Evolutionary conservation across 2,888 invertebrate genomes (phyloP).

Genomic region (Carabus problematicus): DNA sequence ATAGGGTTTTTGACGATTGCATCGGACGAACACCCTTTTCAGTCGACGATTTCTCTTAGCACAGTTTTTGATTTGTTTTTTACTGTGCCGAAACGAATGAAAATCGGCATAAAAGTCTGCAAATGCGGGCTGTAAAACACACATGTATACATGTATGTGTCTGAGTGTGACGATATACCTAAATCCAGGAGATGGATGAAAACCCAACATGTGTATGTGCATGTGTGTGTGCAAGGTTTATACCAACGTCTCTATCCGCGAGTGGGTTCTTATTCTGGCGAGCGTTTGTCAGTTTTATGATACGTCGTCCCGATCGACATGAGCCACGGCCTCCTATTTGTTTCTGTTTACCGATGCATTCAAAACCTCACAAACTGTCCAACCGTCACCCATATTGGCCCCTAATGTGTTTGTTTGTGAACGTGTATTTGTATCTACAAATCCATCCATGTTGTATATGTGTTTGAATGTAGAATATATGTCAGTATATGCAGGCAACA

Average conservation of each 20-base stretch:
- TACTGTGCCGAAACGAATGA: conserved; percentile 56
- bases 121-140: conserved; percentile 55
- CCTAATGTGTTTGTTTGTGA: neutral
- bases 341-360: conserved; percentile 43
- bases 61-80: conserved; percentile 54
- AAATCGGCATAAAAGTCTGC: conserved; percentile 55
- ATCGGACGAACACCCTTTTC: conserved; percentile 47
- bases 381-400: neutral
- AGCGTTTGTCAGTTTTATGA: conserved; percentile 39
- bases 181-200: neutral
- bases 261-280: conserved; percentile 3
- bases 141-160: conserved; percentile 47
- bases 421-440: conserved; percentile 1
- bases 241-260: conserved; percentile 4
- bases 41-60: conserved; percentile 52
- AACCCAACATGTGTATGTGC: too few species aligned
- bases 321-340: conserved; percentile 22
- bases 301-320: conserved; percentile 32
- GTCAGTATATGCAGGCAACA: neutral
- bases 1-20: neutral
- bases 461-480: neutral
- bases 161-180: neutral
- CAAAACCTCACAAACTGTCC: conserved; percentile 7
- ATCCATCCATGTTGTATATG: neutral
- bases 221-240: neutral